Percentiles rank a stretch among this genome's conserved stretches.
phyloP scores from a whole-genome alignment of 2,797 vertebrate species.

The Eulemur coronatus region DNA sequence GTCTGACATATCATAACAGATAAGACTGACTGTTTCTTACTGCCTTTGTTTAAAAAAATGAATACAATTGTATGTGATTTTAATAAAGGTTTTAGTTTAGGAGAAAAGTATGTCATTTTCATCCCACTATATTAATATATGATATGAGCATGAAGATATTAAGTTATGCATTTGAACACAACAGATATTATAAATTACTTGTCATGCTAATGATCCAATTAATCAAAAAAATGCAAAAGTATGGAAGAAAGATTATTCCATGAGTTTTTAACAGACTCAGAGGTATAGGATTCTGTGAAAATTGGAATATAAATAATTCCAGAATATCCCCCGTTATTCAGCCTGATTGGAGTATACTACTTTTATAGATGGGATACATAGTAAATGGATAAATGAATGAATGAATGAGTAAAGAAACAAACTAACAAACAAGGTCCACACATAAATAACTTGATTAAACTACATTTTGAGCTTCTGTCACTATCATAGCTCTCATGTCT shows the following conservation, averaged over 20 bases:
- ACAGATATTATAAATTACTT: slow-evolving; percentile 72
- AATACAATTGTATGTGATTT: slow-evolving; percentile 39
- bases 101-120: slow-evolving; percentile 45
- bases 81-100: slow-evolving; percentile 59
- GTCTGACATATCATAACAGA: slow-evolving; percentile 25
- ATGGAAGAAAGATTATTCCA: slow-evolving; percentile 43
- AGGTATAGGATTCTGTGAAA: slow-evolving; percentile 20
- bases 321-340: neutral
- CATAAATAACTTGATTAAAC: neutral
- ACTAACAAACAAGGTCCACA: neutral
- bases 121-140: slow-evolving; percentile 19
- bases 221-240: slow-evolving; percentile 77
- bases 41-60: slow-evolving; percentile 21
- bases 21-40: slow-evolving; percentile 47
- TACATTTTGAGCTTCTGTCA: neutral
- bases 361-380: neutral
- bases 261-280: slow-evolving; percentile 39
- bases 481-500: neutral
- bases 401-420: neutral
- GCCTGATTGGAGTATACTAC: neutral
- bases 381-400: neutral
- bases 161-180: slow-evolving; percentile 59
- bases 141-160: slow-evolving; percentile 56
- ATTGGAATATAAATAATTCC: neutral
- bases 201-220: slow-evolving; percentile 70